Evolutionary conservation across 2,113 vertebrate genomes (phyloP).

Genomic region (Pteronura brasiliensis): DNA sequence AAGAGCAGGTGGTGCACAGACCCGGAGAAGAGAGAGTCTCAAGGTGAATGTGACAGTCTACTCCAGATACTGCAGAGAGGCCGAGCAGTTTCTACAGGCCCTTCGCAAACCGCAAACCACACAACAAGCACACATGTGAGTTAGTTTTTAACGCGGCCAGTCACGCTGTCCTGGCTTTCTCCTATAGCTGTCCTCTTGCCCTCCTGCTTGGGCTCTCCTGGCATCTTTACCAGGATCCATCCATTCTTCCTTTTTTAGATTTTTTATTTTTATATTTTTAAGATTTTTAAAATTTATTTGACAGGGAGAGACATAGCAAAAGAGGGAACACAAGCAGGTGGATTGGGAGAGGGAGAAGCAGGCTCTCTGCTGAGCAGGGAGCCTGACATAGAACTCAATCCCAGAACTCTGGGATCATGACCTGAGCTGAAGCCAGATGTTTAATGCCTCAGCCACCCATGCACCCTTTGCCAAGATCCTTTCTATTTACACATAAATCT

Average conservation of each 20-base stretch:
- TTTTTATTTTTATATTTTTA: not conserved
- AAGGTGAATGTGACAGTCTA: not conserved
- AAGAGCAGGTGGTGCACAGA: not conserved
- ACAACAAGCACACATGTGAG: rapidly evolving
- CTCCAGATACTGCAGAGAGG: not conserved
- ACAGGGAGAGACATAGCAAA: no score
- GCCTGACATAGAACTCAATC: no score
- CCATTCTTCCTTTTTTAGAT: no score
- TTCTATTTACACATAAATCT: not conserved
- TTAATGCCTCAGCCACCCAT: no score
- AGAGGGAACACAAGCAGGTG: no score
- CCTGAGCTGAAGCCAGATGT: no score
- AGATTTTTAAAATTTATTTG: no score
- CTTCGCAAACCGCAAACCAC: not conserved
- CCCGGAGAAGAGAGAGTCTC: not conserved
- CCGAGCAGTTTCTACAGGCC: not conserved
- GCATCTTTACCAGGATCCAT: not conserved
- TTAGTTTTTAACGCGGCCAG: rapidly evolving
- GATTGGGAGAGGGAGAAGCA: no score
- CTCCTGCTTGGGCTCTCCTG: no score
- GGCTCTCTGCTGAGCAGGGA: no score
- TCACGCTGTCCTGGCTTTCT: not conserved
- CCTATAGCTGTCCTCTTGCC: rapidly evolving
- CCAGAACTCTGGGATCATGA: no score
- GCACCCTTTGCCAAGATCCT: not conserved